Percentiles rank a stretch among this genome's conserved stretches.
Conservation (phyloP, 2,888 invertebrate species). For the Pyralis farinalis region DNA sequence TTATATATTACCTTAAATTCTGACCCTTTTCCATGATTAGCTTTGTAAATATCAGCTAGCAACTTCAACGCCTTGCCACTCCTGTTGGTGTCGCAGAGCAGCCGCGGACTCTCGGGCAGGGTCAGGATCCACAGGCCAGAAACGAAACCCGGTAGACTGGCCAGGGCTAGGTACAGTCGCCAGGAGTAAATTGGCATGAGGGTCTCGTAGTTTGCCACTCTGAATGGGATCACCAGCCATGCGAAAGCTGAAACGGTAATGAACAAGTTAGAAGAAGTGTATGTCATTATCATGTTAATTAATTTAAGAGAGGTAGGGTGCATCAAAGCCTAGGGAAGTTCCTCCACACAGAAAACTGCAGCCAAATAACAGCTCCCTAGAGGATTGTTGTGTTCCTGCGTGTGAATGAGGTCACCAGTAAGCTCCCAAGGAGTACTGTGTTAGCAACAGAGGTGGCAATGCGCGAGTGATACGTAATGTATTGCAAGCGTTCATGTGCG, state of each 20-base stretch:
- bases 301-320: no score
- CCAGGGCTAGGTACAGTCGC: constrained; percentile 84
- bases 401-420: no score
- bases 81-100: constrained; percentile 81
- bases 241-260: constrained; percentile 75
- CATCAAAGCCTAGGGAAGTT: no score
- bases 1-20: constrained; percentile 82
- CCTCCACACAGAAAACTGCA: no score
- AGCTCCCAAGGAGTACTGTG: no score
- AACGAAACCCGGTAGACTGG: constrained; percentile 83
- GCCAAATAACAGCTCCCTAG: no score
- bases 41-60: constrained; percentile 77
- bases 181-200: constrained; percentile 83
- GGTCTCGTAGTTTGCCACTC: constrained; percentile 38
- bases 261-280: neutral
- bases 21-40: constrained; percentile 67
- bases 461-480: no score
- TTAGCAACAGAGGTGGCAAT: no score
- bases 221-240: constrained; percentile 84
- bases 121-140: constrained; percentile 79
- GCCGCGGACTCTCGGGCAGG: constrained; percentile 87
- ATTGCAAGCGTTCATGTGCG: no score
- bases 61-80: constrained; percentile 80
- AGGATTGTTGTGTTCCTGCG: no score
- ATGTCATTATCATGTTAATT: no score